These are phyloP conservation scores for Planiliza haematocheilus DNA, from an alignment of 2,113 vertebrate species.

Conservation along the genomic window DNA sequence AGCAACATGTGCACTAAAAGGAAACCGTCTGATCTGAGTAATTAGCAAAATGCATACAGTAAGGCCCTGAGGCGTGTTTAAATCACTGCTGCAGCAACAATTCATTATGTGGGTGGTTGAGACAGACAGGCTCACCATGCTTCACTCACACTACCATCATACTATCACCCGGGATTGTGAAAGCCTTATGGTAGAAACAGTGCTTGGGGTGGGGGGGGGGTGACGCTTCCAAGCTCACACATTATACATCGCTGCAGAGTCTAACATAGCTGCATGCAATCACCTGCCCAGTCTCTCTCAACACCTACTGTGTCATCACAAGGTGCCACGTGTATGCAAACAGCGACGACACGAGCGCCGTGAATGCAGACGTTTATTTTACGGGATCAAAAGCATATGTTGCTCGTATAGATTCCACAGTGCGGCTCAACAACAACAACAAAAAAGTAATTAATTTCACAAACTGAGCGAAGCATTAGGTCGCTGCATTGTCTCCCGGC, in stretches of 20 bases:
- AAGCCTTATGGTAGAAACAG: slow-evolving; percentile 21
- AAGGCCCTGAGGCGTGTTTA: slow-evolving; percentile 34
- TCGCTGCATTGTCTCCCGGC: slow-evolving; percentile 43
- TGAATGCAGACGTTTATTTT: slow-evolving; percentile 18
- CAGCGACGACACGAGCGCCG: not conserved
- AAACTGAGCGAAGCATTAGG: slow-evolving; percentile 36
- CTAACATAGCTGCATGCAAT: slow-evolving; percentile 34
- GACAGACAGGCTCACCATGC: slow-evolving; percentile 19
- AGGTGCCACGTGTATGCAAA: slow-evolving; percentile 19
- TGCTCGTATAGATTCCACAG: slow-evolving; percentile 25
- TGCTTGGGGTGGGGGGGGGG: slow-evolving; percentile 10
- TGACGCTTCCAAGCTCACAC: slow-evolving; percentile 25
- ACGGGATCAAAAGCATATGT: slow-evolving; percentile 32
- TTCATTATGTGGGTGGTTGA: slow-evolving; percentile 55
- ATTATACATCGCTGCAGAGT: slow-evolving; percentile 44
- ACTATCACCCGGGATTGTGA: slow-evolving; percentile 27
- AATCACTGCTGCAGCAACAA: slow-evolving; percentile 56
- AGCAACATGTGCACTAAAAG: slow-evolving; percentile 40
- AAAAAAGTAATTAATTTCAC: slow-evolving; percentile 46
- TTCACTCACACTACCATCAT: slow-evolving; percentile 38
- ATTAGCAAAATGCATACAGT: slow-evolving; percentile 68
- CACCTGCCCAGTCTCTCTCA: slow-evolving; percentile 20
- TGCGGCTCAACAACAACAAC: not conserved
- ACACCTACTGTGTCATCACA: slow-evolving; percentile 42
- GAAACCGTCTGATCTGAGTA: slow-evolving; percentile 65